A percentile compares a stretch with the other conserved stretches of the same genome.
Evolutionary conservation across 1,140 invertebrate species (phyloP).

Genomic region (Penaeus japonicus): DNA sequence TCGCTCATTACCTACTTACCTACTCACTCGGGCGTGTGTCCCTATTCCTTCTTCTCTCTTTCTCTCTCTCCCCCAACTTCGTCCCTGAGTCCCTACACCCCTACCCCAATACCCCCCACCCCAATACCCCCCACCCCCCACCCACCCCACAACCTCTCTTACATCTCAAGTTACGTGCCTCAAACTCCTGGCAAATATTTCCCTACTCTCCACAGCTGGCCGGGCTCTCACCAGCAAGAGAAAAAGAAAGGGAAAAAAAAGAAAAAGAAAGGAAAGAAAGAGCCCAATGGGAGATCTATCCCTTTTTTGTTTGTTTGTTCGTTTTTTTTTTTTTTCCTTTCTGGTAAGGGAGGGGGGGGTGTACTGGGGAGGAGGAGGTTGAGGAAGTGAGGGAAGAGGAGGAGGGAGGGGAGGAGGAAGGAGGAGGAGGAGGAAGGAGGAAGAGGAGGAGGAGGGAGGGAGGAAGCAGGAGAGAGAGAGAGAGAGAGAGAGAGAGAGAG

Average conservation of each 20-base stretch:
- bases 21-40: no score
- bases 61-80: no score
- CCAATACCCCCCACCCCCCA: no score
- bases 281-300: conserved; percentile 16
- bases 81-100: no score
- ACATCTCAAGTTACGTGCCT: conserved; percentile 34
- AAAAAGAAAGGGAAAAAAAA: not conserved
- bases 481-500: not conserved
- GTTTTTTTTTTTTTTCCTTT: not conserved
- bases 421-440: not conserved
- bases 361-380: not conserved
- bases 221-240: conserved; percentile 9
- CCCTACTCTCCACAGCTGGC: conserved; percentile 18
- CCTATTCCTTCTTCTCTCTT: no score
- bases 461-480: not conserved
- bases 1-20: no score
- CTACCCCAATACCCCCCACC: no score
- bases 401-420: not conserved
- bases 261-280: no score
- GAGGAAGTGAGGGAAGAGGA: not conserved
- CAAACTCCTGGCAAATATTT: conserved; percentile 36
- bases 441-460: not conserved
- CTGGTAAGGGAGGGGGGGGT: not conserved
- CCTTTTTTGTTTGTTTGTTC: not conserved
- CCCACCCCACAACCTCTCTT: no score